These are phyloP conservation scores for Trichonephila clavata DNA, from an alignment of 1,140 invertebrate genomes.

Conservation along the genomic window DNA sequence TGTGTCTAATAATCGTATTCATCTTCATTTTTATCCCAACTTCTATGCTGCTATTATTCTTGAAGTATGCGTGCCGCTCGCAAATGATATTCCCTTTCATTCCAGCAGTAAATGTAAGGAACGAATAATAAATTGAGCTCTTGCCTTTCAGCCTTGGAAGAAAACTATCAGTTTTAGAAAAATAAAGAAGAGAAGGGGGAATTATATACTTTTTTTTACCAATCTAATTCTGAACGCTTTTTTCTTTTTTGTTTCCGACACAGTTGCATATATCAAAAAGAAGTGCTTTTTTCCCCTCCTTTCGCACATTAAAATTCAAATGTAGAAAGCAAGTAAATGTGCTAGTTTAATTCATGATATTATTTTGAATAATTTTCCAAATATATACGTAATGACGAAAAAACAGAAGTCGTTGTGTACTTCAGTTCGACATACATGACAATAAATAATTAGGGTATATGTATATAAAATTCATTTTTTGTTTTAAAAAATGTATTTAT, in stretches of 20 bases:
- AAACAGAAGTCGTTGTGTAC: no score
- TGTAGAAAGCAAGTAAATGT: no score
- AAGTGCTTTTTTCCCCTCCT: background rate
- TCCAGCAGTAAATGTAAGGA: conserved; percentile 18
- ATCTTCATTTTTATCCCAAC: conserved; percentile 60
- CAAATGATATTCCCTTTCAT: conserved; percentile 22
- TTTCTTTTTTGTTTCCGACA: background rate
- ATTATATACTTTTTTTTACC: conserved; percentile 9
- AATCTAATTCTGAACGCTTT: conserved; percentile 20
- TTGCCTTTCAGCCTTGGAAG: background rate
- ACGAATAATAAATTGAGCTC: conserved; percentile 22
- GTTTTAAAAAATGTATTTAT: no score
- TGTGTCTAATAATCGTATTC: conserved; percentile 59
- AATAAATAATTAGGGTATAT: no score
- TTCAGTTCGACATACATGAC: no score
- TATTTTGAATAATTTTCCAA: no score
- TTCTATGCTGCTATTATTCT: conserved; percentile 35
- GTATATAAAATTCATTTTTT: no score
- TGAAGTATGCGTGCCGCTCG: conserved; percentile 11
- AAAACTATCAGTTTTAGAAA: background rate
- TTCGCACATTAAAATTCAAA: no score
- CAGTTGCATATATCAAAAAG: background rate
- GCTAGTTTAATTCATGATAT: no score
- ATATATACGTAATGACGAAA: no score
- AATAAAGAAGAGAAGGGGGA: background rate